Percentiles rank a stretch among this genome's conserved stretches.
These are phyloP conservation scores for Saimiri boliviensis DNA, from an alignment of 2,113 vertebrate species.

Conservation along the genomic window DNA sequence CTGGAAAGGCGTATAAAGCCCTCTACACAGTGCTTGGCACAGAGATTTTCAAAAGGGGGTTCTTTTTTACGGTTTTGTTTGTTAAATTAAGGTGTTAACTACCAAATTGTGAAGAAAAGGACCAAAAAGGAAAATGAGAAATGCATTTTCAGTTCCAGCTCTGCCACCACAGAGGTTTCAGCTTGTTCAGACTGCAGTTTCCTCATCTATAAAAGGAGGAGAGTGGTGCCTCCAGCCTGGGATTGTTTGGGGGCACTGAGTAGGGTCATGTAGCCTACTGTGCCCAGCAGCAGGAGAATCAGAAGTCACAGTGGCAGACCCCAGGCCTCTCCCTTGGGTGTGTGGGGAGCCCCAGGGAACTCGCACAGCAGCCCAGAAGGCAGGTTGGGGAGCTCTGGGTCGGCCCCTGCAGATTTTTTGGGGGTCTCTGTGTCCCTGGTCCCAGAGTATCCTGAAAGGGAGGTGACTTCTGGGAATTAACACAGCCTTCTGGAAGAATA, in stretches of 20 bases:
- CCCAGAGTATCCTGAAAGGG: neutral
- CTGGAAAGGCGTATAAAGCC: neutral
- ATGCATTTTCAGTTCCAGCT: neutral
- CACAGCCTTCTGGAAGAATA: neutral
- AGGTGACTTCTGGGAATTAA: neutral
- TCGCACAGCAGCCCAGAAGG: neutral
- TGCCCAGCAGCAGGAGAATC: conserved; percentile 67
- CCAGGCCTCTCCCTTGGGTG: neutral
- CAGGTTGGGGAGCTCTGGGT: neutral
- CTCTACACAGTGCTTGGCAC: neutral
- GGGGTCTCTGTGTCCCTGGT: neutral
- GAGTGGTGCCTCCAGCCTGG: too few relatives aligned
- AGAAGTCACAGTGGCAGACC: neutral
- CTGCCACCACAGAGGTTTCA: rapidly evolving
- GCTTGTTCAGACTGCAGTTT: neutral
- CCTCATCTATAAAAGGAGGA: neutral
- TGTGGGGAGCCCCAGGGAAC: neutral
- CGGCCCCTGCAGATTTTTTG: neutral
- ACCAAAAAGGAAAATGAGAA: neutral
- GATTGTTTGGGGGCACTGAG: neutral
- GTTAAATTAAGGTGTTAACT: conserved; percentile 3
- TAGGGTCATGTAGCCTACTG: neutral
- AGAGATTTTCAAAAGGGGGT: neutral
- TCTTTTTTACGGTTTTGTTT: neutral
- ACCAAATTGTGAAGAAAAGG: neutral